Conservation (phyloP, 2,113 vertebrate species). For the Caranx ignobilis region DNA sequence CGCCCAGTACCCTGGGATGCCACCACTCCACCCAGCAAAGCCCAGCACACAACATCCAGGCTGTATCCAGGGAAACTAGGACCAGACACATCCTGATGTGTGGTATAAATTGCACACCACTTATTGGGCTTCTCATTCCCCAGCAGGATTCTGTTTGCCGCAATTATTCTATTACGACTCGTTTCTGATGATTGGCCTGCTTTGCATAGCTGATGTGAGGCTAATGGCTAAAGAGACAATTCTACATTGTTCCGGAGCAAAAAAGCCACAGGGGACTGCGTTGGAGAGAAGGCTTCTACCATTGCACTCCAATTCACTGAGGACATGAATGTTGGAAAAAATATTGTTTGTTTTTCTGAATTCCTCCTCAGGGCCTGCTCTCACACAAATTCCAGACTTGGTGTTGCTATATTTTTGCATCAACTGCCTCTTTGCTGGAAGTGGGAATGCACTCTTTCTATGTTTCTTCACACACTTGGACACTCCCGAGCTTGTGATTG, state of each 20-base stretch:
- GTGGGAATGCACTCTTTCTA: constrained; percentile 33
- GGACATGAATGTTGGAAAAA: constrained; percentile 41
- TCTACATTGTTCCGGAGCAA: constrained; percentile 60
- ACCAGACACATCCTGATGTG: constrained; percentile 52
- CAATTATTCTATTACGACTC: constrained; percentile 62
- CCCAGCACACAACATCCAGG: constrained; percentile 49
- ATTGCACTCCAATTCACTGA: constrained; percentile 26
- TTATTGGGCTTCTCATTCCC: constrained; percentile 49
- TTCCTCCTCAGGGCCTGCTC: constrained; percentile 63
- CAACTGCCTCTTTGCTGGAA: constrained; percentile 41
- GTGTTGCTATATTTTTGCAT: constrained; percentile 37
- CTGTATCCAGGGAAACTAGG: constrained; percentile 56
- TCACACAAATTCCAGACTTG: constrained; percentile 32
- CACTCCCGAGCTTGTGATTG: constrained; percentile 28
- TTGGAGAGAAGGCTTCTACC: constrained; percentile 30
- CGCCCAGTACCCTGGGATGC: constrained; percentile 72
- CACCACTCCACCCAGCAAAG: constrained; percentile 70
- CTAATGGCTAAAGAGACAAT: constrained; percentile 68
- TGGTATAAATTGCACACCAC: constrained; percentile 49
- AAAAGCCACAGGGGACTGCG: constrained; percentile 49
- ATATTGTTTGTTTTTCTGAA: constrained; percentile 22
- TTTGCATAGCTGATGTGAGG: constrained; percentile 81
- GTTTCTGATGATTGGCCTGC: constrained; percentile 72
- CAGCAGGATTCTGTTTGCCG: constrained; percentile 57
- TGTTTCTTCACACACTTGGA: constrained; percentile 43